Evolutionary conservation across 2,888 invertebrate genomes (phyloP).

Genomic region (Torymus texanus): DNA sequence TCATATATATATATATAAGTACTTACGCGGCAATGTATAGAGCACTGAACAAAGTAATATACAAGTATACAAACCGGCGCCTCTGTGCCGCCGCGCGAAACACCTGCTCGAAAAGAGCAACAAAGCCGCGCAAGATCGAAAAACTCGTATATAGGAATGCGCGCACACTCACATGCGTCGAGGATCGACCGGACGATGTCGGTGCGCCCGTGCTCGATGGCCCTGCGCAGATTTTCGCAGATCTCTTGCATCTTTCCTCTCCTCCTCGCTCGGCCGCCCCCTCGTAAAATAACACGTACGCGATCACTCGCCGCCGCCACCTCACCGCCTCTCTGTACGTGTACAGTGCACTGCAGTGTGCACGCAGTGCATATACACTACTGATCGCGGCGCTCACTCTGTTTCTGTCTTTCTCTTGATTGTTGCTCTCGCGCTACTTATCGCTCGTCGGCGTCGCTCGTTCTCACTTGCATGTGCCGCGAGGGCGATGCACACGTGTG

Average conservation of each 20-base stretch:
- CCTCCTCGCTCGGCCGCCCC: not conserved
- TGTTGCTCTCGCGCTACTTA: not conserved
- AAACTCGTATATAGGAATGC: not conserved
- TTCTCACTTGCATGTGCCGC: conserved; percentile 17
- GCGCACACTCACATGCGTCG: conserved; percentile 75
- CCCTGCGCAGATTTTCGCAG: conserved; percentile 76
- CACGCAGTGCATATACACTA: too few species aligned
- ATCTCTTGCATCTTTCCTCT: conserved; percentile 73
- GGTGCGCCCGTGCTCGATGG: conserved; percentile 78
- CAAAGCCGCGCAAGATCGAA: not conserved
- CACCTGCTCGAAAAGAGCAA: not conserved
- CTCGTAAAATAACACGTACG: not conserved
- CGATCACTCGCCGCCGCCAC: not conserved
- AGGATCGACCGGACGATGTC: conserved; percentile 78
- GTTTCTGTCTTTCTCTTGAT: too few species aligned
- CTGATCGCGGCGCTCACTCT: too few species aligned
- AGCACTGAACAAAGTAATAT: too few species aligned
- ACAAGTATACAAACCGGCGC: too few species aligned
- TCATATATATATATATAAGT: too few species aligned
- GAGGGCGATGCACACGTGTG: not conserved
- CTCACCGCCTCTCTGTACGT: not conserved
- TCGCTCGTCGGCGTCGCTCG: conserved; percentile 10
- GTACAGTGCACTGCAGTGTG: too few species aligned
- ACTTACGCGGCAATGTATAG: too few species aligned
- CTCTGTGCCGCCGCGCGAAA: too few species aligned